Conservation (phyloP, 2,888 invertebrate species). For the Drosophila mercatorum region DNA sequence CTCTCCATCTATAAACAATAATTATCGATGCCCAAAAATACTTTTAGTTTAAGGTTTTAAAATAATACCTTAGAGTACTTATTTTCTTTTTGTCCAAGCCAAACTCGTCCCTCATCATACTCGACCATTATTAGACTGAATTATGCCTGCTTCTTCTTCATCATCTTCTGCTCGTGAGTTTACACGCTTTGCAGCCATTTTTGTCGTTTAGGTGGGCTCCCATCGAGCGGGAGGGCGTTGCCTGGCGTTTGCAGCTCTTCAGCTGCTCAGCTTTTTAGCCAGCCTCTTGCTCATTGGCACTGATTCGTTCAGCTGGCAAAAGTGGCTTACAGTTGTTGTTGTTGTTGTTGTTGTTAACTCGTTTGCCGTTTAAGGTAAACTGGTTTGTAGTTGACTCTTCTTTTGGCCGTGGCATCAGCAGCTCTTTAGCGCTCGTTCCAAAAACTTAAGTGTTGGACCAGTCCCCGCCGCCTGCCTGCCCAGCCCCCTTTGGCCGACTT, state of each 20-base stretch:
- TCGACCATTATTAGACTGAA: neutral
- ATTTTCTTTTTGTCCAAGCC: no score
- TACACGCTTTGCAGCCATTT: conserved; percentile 47
- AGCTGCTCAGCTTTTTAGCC: conserved; percentile 33
- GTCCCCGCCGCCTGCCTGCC: conserved; percentile 14
- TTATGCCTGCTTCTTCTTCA: neutral
- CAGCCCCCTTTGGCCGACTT: neutral
- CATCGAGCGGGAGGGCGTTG: conserved; percentile 41
- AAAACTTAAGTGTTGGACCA: conserved; percentile 77
- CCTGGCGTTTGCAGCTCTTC: conserved; percentile 38
- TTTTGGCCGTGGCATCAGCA: conserved; percentile 68
- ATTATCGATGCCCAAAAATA: neutral
- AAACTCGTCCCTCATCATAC: neutral
- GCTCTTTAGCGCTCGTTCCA: conserved; percentile 79
- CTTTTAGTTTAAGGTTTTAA: neutral
- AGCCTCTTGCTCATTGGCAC: conserved; percentile 71
- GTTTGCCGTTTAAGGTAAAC: conserved; percentile 62
- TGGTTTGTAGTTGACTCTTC: conserved; percentile 66
- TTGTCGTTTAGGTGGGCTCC: conserved; percentile 32
- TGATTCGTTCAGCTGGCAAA: conserved; percentile 74
- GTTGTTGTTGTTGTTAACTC: conserved; percentile 62
- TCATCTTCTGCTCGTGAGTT: neutral
- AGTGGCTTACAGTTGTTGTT: conserved; percentile 49
- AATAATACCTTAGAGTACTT: neutral
- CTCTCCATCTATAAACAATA: neutral